These are phyloP conservation scores for Sinotaia quadrata DNA, from an alignment of 2,888 invertebrate species.

Conservation along the genomic window DNA sequence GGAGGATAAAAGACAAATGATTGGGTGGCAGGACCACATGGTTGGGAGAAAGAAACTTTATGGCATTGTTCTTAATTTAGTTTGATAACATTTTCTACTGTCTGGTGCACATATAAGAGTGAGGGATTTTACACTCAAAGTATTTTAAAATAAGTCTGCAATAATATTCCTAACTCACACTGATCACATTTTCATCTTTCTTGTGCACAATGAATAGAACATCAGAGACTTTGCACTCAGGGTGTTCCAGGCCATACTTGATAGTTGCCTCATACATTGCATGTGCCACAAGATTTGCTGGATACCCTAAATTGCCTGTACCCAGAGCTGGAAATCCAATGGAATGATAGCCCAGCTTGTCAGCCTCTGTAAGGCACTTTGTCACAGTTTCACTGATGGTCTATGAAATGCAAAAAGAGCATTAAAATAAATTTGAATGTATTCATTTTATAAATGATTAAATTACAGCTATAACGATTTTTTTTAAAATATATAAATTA, in stretches of 20 bases:
- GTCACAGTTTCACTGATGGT: constrained; percentile 15
- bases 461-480: no score
- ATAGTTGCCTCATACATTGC: constrained; percentile 44
- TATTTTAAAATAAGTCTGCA: no score
- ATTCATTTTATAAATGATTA: no score
- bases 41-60: no score
- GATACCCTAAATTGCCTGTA: constrained; percentile 44
- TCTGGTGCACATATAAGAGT: no score
- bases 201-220: constrained; percentile 28
- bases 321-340: constrained; percentile 56
- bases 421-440: not conserved
- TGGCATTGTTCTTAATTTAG: no score
- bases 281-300: constrained; percentile 34
- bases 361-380: constrained; percentile 41
- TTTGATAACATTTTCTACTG: no score
- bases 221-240: constrained; percentile 25
- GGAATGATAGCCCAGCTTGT: constrained; percentile 30
- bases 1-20: no score
- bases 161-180: no score
- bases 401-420: constrained; percentile 3
- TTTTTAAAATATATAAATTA: no score
- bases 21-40: no score
- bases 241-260: constrained; percentile 37
- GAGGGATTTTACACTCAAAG: no score
- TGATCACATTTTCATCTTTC: constrained; percentile 24